These are phyloP conservation scores for Rhingia rostrata DNA, from an alignment of 2,888 invertebrate species.

Conservation along the genomic window DNA sequence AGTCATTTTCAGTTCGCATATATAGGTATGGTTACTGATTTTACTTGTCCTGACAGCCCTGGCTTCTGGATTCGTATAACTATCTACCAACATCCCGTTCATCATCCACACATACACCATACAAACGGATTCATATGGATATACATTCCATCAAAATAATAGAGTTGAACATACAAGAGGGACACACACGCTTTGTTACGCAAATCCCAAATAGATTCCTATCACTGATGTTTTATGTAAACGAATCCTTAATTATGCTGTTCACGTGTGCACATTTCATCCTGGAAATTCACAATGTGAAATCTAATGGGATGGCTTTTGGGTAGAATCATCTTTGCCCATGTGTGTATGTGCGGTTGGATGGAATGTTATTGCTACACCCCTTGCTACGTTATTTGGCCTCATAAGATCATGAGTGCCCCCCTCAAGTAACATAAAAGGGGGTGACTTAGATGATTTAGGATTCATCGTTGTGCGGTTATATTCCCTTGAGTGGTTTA, in stretches of 20 bases:
- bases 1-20: neutral
- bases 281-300: constrained; percentile 32
- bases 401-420: neutral
- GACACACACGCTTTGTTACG: constrained; percentile 51
- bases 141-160: constrained; percentile 34
- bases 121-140: neutral
- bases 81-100: neutral
- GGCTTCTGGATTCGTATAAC: neutral
- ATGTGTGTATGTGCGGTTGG: neutral
- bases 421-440: constrained; percentile 19
- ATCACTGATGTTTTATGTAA: constrained; percentile 64
- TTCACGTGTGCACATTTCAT: constrained; percentile 68
- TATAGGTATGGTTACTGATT: constrained; percentile 8
- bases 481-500: constrained; percentile 54
- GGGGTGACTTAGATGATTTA: constrained; percentile 43
- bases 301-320: constrained; percentile 24
- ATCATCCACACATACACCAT: neutral
- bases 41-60: neutral
- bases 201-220: constrained; percentile 55
- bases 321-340: neutral
- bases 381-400: neutral
- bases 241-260: constrained; percentile 68
- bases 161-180: constrained; percentile 13
- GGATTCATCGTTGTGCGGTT: constrained; percentile 50
- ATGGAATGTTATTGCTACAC: constrained; percentile 19